A percentile compares a stretch with the other conserved stretches of the same genome.
Evolutionary conservation across 1,140 invertebrate species (phyloP).

Genomic region (Eufriesea mexicana): DNA sequence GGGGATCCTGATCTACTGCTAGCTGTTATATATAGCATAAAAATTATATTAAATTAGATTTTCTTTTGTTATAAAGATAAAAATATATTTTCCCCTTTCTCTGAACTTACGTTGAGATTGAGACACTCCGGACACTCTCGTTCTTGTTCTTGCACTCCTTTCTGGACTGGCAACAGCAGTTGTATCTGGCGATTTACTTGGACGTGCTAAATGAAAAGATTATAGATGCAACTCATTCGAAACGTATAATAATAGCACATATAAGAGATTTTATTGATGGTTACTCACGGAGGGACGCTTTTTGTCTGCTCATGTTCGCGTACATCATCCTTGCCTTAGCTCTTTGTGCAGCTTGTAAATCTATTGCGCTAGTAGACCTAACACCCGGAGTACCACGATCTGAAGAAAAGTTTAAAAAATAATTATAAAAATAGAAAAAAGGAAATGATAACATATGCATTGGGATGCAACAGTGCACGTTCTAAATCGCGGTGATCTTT

Average conservation of each 20-base stretch:
- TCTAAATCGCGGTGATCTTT: conserved; percentile 29
- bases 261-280: conserved; percentile 5
- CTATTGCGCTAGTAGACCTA: conserved; percentile 96
- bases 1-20: conserved; percentile 94
- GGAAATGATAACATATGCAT: not conserved
- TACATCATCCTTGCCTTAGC: conserved; percentile 92
- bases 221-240: not conserved
- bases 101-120: conserved; percentile 93
- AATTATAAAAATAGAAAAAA: not conserved
- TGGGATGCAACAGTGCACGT: conserved; percentile 37
- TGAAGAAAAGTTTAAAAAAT: conserved; percentile 51
- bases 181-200: conserved; percentile 83
- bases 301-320: conserved; percentile 89
- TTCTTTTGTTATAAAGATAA: not conserved
- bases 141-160: conserved; percentile 85
- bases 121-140: conserved; percentile 88
- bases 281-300: conserved; percentile 90
- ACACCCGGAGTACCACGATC: conserved; percentile 81
- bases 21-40: conserved; percentile 82
- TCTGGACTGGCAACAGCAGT: conserved; percentile 84
- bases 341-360: conserved; percentile 93
- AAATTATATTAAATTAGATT: not conserved
- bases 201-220: conserved; percentile 82
- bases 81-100: not conserved
- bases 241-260: not conserved